phyloP scores from a whole-genome alignment of 1,140 invertebrate genomes.

The Monochamus saltuarius region DNA sequence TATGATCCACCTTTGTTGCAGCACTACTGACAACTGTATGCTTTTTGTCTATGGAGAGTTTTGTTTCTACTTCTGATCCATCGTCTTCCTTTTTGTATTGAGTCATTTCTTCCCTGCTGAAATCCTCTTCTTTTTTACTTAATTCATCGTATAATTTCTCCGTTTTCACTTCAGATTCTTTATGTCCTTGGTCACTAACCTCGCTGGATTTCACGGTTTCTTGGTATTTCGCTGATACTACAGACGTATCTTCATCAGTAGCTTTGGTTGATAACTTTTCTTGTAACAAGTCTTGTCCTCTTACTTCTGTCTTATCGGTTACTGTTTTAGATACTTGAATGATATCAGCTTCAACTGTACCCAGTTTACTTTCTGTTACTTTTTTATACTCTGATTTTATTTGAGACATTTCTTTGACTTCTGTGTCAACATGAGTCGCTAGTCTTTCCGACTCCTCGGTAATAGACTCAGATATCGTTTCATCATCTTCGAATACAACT shows the following conservation, averaged over 20 bases:
- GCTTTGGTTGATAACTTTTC: neutral
- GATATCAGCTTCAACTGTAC: constrained; percentile 6
- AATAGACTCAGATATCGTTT: constrained; percentile 36
- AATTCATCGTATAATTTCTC: constrained; percentile 20
- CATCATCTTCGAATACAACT: constrained; percentile 44
- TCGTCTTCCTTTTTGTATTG: constrained; percentile 22
- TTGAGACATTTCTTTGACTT: constrained; percentile 22
- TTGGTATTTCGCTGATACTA: constrained; percentile 14
- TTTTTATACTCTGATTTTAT: constrained; percentile 29
- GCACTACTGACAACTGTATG: constrained; percentile 12
- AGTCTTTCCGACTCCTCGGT: constrained; percentile 41
- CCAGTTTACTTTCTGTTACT: constrained; percentile 22
- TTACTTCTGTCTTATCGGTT: constrained; percentile 12
- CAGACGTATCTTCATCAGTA: constrained; percentile 6
- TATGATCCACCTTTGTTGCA: constrained; percentile 25
- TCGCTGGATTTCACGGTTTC: constrained; percentile 19
- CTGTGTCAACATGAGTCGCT: constrained; percentile 33
- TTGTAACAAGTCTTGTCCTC: constrained; percentile 3
- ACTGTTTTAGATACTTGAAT: constrained; percentile 11
- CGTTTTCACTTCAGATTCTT: constrained; percentile 20
- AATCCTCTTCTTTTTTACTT: constrained; percentile 12
- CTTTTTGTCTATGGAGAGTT: constrained; percentile 26
- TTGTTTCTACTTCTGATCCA: constrained; percentile 18
- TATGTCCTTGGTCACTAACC: constrained; percentile 18
- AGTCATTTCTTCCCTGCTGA: constrained; percentile 13